Evolutionary conservation across 1,140 invertebrate species (phyloP).

Genomic region (Atta texana): DNA sequence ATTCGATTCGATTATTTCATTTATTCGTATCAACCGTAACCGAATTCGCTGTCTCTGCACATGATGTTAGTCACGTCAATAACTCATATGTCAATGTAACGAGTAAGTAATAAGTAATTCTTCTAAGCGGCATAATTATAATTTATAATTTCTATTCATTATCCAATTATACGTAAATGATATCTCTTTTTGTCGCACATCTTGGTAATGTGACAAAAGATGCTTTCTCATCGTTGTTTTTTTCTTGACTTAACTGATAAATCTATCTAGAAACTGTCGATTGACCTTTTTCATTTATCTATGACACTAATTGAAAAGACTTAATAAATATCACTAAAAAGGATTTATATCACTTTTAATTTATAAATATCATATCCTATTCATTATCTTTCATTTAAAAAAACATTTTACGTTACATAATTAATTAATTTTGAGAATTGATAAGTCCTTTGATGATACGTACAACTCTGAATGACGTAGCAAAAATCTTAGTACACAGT

Average conservation of each 20-base stretch:
- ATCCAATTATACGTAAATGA: slow-evolving; percentile 47
- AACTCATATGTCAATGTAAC: slow-evolving; percentile 66
- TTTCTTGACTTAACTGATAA: neutral
- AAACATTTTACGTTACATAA: neutral
- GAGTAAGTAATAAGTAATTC: slow-evolving; percentile 52
- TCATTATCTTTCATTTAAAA: neutral
- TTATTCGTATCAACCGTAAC: slow-evolving; percentile 6
- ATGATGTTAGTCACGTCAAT: slow-evolving; percentile 55
- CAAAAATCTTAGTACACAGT: neutral
- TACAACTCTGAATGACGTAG: neutral
- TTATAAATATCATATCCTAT: neutral
- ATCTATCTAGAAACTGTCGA: neutral
- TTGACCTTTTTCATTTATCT: neutral
- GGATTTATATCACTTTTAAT: too few species aligned
- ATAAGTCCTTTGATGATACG: neutral
- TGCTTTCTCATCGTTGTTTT: neutral
- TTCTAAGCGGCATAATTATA: slow-evolving; percentile 36
- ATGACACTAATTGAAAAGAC: neutral
- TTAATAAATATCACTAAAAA: neutral
- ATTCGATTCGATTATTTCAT: slow-evolving; percentile 39
- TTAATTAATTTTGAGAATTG: neutral
- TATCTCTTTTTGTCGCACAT: neutral
- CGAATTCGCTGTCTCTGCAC: slow-evolving; percentile 41
- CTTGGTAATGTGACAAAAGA: neutral
- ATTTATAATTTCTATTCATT: slow-evolving; percentile 70